Evolutionary conservation across 1,140 invertebrate genomes (phyloP), one percentile per base, ranked within the genome.

Genomic region (Drosophila rhopaloa): DNA sequence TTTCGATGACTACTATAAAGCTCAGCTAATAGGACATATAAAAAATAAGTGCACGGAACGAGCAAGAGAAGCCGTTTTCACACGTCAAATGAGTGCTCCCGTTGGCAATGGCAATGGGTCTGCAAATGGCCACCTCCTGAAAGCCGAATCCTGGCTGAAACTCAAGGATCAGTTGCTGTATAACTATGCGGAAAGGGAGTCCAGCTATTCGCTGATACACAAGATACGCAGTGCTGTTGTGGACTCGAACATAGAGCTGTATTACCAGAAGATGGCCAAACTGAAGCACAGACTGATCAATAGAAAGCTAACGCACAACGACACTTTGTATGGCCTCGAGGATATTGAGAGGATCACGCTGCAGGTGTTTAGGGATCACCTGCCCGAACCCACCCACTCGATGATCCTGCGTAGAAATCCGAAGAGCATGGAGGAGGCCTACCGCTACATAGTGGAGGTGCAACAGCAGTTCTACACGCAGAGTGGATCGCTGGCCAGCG

Each of bases 401-500:
- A 89, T 89, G 84, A 89, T 89, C 24, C 41, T 89, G 59, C 74
- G 84, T 0, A 56, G 84, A 19, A 89, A 89, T 32, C 85, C 84
- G 7, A 90, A 90, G 43, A 84, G 73, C 80, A 89, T 89, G 84
- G 84, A 89, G 85, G 85, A 90, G 51, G 84, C 84, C 55, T 89
- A 89, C 47, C 81, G 85, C 53, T 89, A 89, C 16, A 90, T 89
- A 14, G 85, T 90, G 27, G 84, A 89, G 57, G 85, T 89, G 11
- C 84, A 89, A 16, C 84, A 89, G 19, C 84, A 89, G 32, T 89
- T 90, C 47, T 89, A 89, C 54, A 89, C 84, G 0, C 84, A 89
- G 47, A 84, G 84, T 35, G 84, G 84, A 16, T 88, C 84, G 0
- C 54, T 89, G n/a, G 80, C 60, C 16, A 79, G 62, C 0, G 84